These are phyloP conservation scores for Drosophila busckii DNA, from an alignment of 1,140 invertebrate genomes.

Conservation along the genomic window DNA sequence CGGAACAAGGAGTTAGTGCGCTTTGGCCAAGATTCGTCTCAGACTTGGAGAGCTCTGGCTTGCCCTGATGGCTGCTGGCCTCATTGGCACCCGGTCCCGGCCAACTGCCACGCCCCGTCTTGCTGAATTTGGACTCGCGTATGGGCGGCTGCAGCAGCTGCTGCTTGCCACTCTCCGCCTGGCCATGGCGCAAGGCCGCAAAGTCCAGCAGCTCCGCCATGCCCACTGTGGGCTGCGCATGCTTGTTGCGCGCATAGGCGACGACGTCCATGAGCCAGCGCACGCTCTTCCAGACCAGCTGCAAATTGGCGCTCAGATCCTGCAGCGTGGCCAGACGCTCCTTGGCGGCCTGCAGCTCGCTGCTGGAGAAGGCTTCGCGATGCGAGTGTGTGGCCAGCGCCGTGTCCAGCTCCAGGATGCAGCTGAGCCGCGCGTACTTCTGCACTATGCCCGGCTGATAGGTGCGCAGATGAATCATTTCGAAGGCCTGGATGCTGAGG, in stretches of 20 bases:
- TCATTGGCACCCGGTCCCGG: constrained; percentile 85
- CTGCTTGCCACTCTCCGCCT: constrained; percentile 38
- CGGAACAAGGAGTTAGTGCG: constrained; percentile 45
- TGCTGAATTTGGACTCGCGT: constrained; percentile 86
- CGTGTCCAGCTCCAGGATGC: constrained; percentile 94
- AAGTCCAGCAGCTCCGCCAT: constrained; percentile 73
- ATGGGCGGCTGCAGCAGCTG: constrained; percentile 85
- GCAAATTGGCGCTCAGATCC: constrained; percentile 89
- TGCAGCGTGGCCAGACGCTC: constrained; percentile 89
- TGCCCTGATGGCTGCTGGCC: constrained; percentile 59
- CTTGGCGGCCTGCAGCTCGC: constrained; percentile 91
- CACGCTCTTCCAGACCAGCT: constrained; percentile 92
- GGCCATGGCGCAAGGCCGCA: constrained; percentile 28
- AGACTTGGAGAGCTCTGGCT: constrained; percentile 88
- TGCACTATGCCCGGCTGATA: constrained; percentile 93
- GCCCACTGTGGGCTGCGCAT: constrained; percentile 50
- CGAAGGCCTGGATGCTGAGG: constrained; percentile 90
- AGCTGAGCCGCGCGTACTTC: constrained; percentile 93
- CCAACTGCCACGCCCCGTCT: constrained; percentile 89
- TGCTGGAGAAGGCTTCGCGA: constrained; percentile 94
- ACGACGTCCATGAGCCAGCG: constrained; percentile 97
- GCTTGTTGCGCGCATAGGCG: constrained; percentile 92
- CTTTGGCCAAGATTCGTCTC: constrained; percentile 86
- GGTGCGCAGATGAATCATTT: constrained; percentile 95
- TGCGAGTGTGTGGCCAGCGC: constrained; percentile 94